Evolutionary conservation across 2,888 invertebrate genomes (phyloP), one percentile per base, ranked within the genome.

Genomic region (Drosophila atroscutellata): DNA sequence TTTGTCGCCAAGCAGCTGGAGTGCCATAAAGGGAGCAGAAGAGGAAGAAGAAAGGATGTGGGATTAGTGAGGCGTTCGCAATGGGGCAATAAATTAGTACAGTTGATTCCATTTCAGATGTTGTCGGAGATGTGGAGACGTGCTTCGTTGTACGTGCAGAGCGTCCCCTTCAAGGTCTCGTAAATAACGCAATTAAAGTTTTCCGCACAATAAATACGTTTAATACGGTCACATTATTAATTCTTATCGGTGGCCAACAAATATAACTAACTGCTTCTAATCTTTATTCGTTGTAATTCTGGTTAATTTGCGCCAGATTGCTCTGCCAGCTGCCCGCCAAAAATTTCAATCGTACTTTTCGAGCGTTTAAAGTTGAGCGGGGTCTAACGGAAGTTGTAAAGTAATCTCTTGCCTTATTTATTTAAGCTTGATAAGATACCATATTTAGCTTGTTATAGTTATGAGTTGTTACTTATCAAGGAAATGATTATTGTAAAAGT

Each of bases 1-100:
- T 97, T 97, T 57, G 94, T 94, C 36, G 96, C 96, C 77, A 98
- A 93, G 81, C 97, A 96, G 32, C 96, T 95, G 68, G 0, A 30
- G 30, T 20, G 28, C 15, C 4, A 9, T 15, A 56, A 39, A 82
- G 96, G 93, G 15, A 15, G 8, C 13, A 15, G 15, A 13, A 30
- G 30, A 39, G 65, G 65, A 11, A 52, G 18, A 26, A 8, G 30
- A 64, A 69, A 49, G 67, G 66, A 59, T 78, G 45, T 60, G 47
- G 66, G 63, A 65, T 83, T 82, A 73, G 67, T 63, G 32, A 52
- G 15, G 39, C 55, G 30, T 60, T 49, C 9, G 52, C 26, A 74
- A 60, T 51, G 57, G 30, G 4, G 15, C 62, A 54, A 81, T 83
- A 83, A 79, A 80, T 83, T 70, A 60, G 58, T 57, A 11, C 50